Evolutionary conservation across 2,797 vertebrate species (phyloP), one percentile per base, ranked within the genome.

Genomic region (Lepilemur ruficaudatus): DNA sequence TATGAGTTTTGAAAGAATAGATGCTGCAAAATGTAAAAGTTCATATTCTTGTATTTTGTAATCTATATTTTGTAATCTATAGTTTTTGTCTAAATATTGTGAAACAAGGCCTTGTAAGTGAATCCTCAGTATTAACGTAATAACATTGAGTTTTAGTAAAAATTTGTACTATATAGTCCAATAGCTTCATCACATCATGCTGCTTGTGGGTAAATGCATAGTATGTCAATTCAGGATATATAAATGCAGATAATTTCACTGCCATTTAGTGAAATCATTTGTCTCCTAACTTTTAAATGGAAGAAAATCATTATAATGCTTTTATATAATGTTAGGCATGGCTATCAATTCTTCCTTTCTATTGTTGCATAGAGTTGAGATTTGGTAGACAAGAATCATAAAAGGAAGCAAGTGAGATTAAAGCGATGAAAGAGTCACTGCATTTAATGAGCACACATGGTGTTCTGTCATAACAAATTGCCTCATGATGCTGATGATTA

Each of bases 381-480:
- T 30, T 88, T 96, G 73, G 67, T 92, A 95, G 94, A 97, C 20
- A 93, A 79, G 61, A 98, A 95, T 93, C 88, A 93, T 52, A 48
- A 96, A 94, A 69, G 57, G 67, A 97, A 75, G 78, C 55, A 96
- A 46, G 55, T 9, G 92, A 95, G 87, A 97, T 52, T 84, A 94
- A 96, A 97, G 69, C 38, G 46, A 95, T 98, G 89, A 96, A 97
- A 97, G 63, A 87, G 73, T 93, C 97, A 46, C 79, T 96, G 67
- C 80, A 90, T 98, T 97, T 98, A 98, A 98, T 12, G 72, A 98
- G 96, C 95, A 96, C 97, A 96, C 96, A 97, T 92, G 81, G 94
- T 92, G 88, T 67, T 97, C 97, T 98, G 98, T 98, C 98, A 96
- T 96, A 98, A 97, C 93, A 98, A 98, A 98, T 99, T 98, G 98